These are phyloP conservation scores for Scaptomyza hsui DNA, from an alignment of 1,140 invertebrate species.

Conservation along the genomic window DNA sequence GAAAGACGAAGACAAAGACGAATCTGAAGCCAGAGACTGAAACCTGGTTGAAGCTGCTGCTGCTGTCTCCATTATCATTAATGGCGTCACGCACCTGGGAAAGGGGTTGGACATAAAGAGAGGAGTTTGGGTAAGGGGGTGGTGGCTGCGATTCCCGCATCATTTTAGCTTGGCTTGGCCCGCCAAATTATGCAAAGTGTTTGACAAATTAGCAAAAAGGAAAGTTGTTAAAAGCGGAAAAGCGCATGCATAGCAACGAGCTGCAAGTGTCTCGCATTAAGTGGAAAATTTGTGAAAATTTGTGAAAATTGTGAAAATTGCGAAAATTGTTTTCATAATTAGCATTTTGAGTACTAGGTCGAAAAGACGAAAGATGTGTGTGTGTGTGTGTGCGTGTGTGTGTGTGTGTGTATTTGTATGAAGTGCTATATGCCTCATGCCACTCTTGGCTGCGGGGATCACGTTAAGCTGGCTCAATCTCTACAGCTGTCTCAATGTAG, in stretches of 20 bases:
- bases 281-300: constrained; percentile 35
- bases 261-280: constrained; percentile 42
- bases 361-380: background rate
- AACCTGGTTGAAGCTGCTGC: background rate
- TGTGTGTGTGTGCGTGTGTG: too few relatives aligned
- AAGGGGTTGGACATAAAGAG: background rate
- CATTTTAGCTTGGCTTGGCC: constrained; percentile 32
- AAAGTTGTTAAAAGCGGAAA: constrained; percentile 78
- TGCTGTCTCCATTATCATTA: constrained; percentile 21
- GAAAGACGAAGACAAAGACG: background rate
- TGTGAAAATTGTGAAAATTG: constrained; percentile 28
- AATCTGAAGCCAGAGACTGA: background rate
- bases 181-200: constrained; percentile 79
- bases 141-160: constrained; percentile 3
- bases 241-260: constrained; percentile 79
- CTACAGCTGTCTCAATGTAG: constrained; percentile 7
- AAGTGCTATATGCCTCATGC: background rate
- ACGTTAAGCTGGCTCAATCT: background rate
- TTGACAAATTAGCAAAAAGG: constrained; percentile 81
- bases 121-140: background rate
- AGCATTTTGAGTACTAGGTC: constrained; percentile 54
- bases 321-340: constrained; percentile 78
- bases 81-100: constrained; percentile 8
- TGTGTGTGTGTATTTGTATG: background rate
- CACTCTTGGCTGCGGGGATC: background rate